These are phyloP conservation scores for Bembecia ichneumoniformis DNA, from an alignment of 2,888 invertebrate genomes.

Conservation along the genomic window DNA sequence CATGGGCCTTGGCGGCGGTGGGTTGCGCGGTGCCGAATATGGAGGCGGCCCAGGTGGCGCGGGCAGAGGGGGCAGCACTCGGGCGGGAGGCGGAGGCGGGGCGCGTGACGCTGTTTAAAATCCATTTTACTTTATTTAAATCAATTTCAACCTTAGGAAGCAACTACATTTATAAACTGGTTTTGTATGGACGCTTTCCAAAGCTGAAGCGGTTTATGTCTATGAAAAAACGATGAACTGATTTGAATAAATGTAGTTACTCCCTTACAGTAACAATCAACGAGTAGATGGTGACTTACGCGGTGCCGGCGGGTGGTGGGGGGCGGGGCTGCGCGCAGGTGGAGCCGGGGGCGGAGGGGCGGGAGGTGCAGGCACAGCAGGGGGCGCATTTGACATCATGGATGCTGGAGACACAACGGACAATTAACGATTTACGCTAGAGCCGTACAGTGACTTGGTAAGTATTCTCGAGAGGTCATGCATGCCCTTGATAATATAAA, in stretches of 20 bases:
- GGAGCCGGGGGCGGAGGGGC: conserved; percentile 24
- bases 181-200: too few relatives aligned
- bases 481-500: too few relatives aligned
- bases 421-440: too few relatives aligned
- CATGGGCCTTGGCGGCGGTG: conserved; percentile 63
- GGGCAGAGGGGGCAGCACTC: conserved; percentile 60
- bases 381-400: conserved; percentile 6
- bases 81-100: conserved; percentile 75
- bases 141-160: too few relatives aligned
- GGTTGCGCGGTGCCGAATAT: conserved; percentile 49
- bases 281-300: conserved; percentile 28
- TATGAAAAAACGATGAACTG: too few relatives aligned
- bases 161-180: background rate
- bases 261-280: too few relatives aligned
- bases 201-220: too few relatives aligned
- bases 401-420: background rate
- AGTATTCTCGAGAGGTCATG: too few relatives aligned
- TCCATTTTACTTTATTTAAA: background rate
- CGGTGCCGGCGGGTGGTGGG: conserved; percentile 39
- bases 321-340: conserved; percentile 45
- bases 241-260: too few relatives aligned
- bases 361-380: conserved; percentile 15
- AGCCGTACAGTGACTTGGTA: too few relatives aligned
- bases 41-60: conserved; percentile 33
- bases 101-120: conserved; percentile 46